phyloP scores from a whole-genome alignment of 2,797 vertebrate species.

The Chelmon rostratus region DNA sequence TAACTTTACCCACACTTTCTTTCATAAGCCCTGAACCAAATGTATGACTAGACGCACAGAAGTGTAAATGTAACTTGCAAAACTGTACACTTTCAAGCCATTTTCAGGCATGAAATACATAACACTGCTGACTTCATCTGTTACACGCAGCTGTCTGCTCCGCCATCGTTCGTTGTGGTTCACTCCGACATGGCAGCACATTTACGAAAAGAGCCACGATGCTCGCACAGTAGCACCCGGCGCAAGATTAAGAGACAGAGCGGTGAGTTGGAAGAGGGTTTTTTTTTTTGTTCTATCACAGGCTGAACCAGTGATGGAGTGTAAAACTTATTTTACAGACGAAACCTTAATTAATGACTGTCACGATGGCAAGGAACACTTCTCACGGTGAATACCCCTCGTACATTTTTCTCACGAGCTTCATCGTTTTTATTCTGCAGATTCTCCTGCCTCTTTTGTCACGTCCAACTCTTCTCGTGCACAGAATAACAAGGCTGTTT shows the following conservation, averaged over 20 bases:
- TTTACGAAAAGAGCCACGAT: background rate
- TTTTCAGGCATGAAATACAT: background rate
- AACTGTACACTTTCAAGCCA: background rate
- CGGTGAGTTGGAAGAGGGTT: background rate
- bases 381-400: constrained; percentile 10
- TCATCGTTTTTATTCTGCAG: background rate
- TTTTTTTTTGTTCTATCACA: background rate
- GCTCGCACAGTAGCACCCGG: background rate
- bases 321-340: constrained; percentile 14
- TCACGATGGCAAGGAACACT: background rate
- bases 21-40: background rate
- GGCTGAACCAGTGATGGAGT: background rate
- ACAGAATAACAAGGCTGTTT: background rate
- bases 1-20: background rate
- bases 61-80: no score
- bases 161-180: constrained; percentile 4
- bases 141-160: background rate
- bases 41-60: background rate
- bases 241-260: background rate
- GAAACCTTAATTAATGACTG: constrained; percentile 31
- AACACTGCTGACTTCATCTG: background rate
- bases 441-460: background rate
- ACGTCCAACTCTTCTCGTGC: background rate
- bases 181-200: background rate
- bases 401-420: constrained; percentile 4